Evolutionary conservation across 1,140 invertebrate species (phyloP), one percentile per base, ranked within the genome.

Genomic region (Leptoteleia sp.): DNA sequence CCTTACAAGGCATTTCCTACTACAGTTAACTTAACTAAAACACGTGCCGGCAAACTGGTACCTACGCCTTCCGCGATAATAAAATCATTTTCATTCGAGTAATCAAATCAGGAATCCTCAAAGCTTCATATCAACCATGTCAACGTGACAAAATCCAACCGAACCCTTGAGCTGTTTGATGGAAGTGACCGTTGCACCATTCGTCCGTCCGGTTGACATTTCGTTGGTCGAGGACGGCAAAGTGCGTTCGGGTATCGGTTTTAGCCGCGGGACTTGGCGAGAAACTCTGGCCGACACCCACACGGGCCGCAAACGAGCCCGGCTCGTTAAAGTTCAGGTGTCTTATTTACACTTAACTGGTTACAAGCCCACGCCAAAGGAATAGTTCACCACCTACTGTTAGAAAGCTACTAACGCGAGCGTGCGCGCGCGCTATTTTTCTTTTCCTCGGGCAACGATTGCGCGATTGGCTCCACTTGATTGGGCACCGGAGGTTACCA

Each of bases 251-350:
- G 1, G 17, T 19, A n/a, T 11, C 11, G 17, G 5, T 17, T 52
- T 11, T 25, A 22, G 13, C 48, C 48, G 19, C 50, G 3, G 37
- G 19, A 11, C 38, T 42, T 35, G 5, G 13, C 37, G 27, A 54
- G 62, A 54, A 65, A 31, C 48, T 37, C n/a, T 35, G 4, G 37
- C 27, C 12, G n/a, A 73, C 71, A 67, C 71, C 61, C 65, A 77
- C 64, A 45, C 73, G 40, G 27, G 12, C 19, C 25, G 15, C 40
- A 68, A 77, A 71, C 65, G 19, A 65, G 47, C 42, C 33, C n/a
- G 11, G 37, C 62, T 77, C 75, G 65, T 77, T 77, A 77, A 76
- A 68, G 62, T 55, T 76, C 65, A 71, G 75, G 65, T 77, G 75
- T 59, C 75, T 77, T 71, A 77, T 71, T 77, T 77, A 71, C 75